phyloP scores from a whole-genome alignment of 2,888 invertebrate genomes.

The Drosophila austrosaltans region DNA sequence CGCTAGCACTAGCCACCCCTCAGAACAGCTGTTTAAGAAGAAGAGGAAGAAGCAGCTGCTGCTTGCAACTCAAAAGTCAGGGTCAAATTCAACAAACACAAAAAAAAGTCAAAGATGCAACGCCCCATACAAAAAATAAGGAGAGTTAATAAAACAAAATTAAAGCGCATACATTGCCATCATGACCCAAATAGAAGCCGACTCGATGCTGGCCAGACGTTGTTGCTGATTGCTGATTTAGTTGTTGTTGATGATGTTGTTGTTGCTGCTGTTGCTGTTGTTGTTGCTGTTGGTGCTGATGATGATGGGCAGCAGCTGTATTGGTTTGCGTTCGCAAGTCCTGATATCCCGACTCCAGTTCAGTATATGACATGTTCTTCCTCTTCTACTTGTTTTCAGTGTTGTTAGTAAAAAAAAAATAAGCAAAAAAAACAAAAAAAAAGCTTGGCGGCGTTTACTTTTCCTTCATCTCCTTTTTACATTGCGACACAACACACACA shows the following conservation, averaged over 20 bases:
- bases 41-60: conserved; percentile 26
- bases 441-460: conserved; percentile 9
- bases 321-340: conserved; percentile 86
- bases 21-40: conserved; percentile 47
- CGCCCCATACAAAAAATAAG: conserved; percentile 18
- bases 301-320: conserved; percentile 43
- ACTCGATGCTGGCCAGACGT: conserved; percentile 59
- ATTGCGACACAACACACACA: conserved; percentile 15
- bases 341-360: conserved; percentile 96
- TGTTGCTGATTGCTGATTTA: conserved; percentile 46
- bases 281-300: conserved; percentile 39
- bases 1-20: background rate
- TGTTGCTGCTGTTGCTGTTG: conserved; percentile 49
- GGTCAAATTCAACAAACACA: conserved; percentile 48
- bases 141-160: conserved; percentile 22
- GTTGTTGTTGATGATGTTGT: conserved; percentile 40
- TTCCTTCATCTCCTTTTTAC: conserved; percentile 8
- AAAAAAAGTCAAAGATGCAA: conserved; percentile 17
- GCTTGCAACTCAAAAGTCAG: conserved; percentile 45
- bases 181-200: conserved; percentile 90
- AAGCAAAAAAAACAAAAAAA: conserved; percentile 5
- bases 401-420: conserved; percentile 12
- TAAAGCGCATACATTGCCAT: conserved; percentile 85
- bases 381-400: conserved; percentile 19
- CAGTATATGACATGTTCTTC: conserved; percentile 93